Percentiles rank a stretch among this genome's conserved stretches.
Conservation (phyloP, 2,113 vertebrate species). For the Mungos mungo region DNA sequence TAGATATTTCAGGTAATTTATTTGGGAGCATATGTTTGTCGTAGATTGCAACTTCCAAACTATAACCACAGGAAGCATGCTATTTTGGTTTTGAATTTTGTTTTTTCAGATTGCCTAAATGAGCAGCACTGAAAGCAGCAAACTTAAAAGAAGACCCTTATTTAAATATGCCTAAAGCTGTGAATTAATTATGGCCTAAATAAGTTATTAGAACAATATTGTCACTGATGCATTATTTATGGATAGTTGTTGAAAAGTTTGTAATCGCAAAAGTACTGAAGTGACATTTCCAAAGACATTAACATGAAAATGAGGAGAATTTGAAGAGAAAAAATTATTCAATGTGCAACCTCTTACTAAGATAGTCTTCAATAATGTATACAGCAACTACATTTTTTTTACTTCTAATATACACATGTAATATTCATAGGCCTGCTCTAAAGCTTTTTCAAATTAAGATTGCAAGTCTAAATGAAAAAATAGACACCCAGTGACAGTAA, state of each 20-base stretch:
- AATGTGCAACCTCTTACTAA: slow-evolving; percentile 73
- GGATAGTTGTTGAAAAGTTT: slow-evolving; percentile 86
- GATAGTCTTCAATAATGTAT: slow-evolving; percentile 85
- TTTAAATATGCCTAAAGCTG: slow-evolving; percentile 83
- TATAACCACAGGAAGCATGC: neutral
- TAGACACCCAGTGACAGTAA: slow-evolving; percentile 15
- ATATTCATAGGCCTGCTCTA: slow-evolving; percentile 75
- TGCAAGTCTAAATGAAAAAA: slow-evolving; percentile 67
- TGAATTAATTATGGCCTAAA: slow-evolving; percentile 89
- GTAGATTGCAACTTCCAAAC: slow-evolving; percentile 67
- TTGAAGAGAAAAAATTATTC: slow-evolving; percentile 80
- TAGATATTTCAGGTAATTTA: slow-evolving; percentile 74
- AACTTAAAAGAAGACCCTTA: slow-evolving; percentile 76
- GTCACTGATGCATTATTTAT: slow-evolving; percentile 90
- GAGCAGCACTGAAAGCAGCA: slow-evolving; percentile 60
- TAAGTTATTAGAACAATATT: slow-evolving; percentile 87
- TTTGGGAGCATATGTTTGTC: slow-evolving; percentile 67
- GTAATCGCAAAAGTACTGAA: slow-evolving; percentile 84
- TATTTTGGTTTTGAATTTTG: neutral
- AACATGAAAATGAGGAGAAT: slow-evolving; percentile 83
- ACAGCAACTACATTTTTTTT: slow-evolving; percentile 51
- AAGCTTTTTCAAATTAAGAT: slow-evolving; percentile 72
- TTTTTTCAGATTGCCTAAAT: slow-evolving; percentile 26
- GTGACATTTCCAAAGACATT: slow-evolving; percentile 86
- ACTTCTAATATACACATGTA: slow-evolving; percentile 72